These are phyloP conservation scores for Cladopsammia gracilis DNA, from an alignment of 64 coral and sea anemone genomes.

Conservation along the genomic window DNA sequence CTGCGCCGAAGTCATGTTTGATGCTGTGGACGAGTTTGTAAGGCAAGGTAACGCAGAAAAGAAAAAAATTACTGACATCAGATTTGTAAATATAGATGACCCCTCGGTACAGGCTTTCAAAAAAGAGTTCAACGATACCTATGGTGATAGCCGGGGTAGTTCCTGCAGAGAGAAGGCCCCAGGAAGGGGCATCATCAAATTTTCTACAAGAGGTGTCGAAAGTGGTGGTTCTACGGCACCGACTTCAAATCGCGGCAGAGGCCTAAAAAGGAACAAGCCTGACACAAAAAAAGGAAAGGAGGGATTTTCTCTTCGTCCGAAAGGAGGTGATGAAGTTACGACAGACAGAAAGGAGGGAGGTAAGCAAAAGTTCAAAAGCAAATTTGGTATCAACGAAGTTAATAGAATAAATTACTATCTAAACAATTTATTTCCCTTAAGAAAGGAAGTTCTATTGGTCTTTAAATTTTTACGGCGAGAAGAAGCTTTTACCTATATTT, in stretches of 20 bases:
- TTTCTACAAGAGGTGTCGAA: not conserved
- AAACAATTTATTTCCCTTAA: too few species aligned
- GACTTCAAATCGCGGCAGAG: not conserved
- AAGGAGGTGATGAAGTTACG: not conserved
- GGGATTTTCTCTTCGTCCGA: not conserved
- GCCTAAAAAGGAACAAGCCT: not conserved
- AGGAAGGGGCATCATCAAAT: not conserved
- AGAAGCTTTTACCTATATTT: too few species aligned
- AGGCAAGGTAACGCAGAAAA: not conserved
- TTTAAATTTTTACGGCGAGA: too few species aligned
- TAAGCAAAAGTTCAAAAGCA: too few species aligned
- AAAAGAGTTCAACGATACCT: slow-evolving; percentile 58
- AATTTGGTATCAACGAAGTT: too few species aligned
- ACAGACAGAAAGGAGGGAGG: not conserved
- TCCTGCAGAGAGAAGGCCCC: too few species aligned
- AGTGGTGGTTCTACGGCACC: not conserved
- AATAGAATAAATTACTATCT: too few species aligned
- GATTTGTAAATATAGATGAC: slow-evolving; percentile 74
- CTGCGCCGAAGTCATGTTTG: slow-evolving; percentile 74
- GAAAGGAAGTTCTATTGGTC: too few species aligned
- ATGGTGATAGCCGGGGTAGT: not conserved
- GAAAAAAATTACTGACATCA: slow-evolving; percentile 51
- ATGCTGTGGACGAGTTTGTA: slow-evolving; percentile 50
- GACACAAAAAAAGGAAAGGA: not conserved
- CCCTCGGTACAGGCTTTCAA: slow-evolving; percentile 38